phyloP scores from a whole-genome alignment of 1,140 invertebrate genomes.

The Drosophila serrata region DNA sequence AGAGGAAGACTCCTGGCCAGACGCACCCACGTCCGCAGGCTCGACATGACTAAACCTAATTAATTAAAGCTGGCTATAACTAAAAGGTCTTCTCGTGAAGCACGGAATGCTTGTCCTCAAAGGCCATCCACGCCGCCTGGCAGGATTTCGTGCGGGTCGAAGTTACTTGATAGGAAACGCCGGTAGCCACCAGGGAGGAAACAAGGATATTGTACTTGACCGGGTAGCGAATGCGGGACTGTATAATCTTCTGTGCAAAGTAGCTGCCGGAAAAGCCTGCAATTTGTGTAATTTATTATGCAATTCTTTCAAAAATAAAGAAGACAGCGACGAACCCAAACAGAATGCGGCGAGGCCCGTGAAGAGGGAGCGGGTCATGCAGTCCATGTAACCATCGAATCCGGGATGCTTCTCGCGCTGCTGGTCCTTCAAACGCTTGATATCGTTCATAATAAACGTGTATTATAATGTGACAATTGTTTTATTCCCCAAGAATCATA shows the following conservation, averaged over 20 bases:
- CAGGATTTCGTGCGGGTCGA: conserved; percentile 84
- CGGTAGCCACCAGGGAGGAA: conserved; percentile 81
- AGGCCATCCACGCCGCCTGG: conserved; percentile 86
- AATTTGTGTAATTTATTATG: conserved; percentile 63
- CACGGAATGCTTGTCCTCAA: conserved; percentile 85
- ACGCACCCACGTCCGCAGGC: conserved; percentile 18
- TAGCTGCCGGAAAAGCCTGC: conserved; percentile 86
- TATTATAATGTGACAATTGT: background rate
- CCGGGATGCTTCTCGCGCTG: conserved; percentile 86
- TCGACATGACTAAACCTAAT: conserved; percentile 53
- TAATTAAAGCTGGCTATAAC: conserved; percentile 3
- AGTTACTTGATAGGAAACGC: conserved; percentile 84
- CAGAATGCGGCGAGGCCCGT: conserved; percentile 86
- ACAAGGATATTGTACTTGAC: conserved; percentile 83
- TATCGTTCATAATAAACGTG: conserved; percentile 82
- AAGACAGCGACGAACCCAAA: conserved; percentile 76
- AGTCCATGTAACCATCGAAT: conserved; percentile 86
- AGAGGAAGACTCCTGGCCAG: conserved; percentile 13
- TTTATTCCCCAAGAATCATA: background rate
- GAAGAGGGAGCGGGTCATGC: conserved; percentile 86
- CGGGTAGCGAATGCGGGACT: conserved; percentile 82
- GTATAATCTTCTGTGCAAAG: conserved; percentile 85
- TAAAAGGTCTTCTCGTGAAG: conserved; percentile 78
- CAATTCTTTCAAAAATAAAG: conserved; percentile 46
- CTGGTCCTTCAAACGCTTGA: conserved; percentile 84